Conservation (phyloP, 53 echinoderm and acorn worm species). For the Arbacia lixula region DNA sequence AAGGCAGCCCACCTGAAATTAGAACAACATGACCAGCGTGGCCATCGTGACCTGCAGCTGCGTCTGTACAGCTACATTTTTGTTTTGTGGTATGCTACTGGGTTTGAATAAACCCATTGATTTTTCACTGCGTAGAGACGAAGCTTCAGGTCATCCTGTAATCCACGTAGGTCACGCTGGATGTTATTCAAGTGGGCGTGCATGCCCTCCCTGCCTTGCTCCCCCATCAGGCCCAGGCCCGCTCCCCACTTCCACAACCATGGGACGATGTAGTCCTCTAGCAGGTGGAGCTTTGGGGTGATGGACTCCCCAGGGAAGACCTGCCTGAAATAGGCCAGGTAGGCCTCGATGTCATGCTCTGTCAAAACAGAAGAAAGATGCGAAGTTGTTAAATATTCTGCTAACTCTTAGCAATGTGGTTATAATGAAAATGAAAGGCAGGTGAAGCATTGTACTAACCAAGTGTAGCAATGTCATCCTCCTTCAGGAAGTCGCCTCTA, state of each 20-base stretch:
- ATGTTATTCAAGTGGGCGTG: conserved; percentile 22
- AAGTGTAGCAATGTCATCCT: background rate
- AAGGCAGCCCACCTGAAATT: too few relatives aligned
- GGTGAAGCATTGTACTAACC: background rate
- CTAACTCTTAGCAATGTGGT: too few relatives aligned
- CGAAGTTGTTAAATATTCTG: too few relatives aligned
- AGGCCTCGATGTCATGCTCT: conserved; percentile 8
- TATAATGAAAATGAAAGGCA: background rate
- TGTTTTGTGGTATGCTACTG: background rate
- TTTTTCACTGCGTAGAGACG: background rate
- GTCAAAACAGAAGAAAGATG: too few relatives aligned
- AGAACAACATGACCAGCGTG: too few relatives aligned
- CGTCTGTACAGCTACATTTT: too few relatives aligned
- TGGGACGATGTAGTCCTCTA: conserved; percentile 24
- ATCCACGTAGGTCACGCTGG: background rate
- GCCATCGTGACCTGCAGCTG: too few relatives aligned
- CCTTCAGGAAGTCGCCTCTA: conserved; percentile 1
- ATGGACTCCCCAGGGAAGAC: background rate
- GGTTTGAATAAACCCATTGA: conserved; percentile 7
- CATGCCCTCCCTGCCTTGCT: conserved; percentile 31
- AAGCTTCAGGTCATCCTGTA: conserved; percentile 7
- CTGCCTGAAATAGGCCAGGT: background rate
- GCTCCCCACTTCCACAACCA: conserved; percentile 25
- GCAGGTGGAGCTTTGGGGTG: conserved; percentile 20
- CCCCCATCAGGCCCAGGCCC: conserved; percentile 13